Evolutionary conservation across 2,888 invertebrate genomes (phyloP).

Genomic region (Trisateles emortualis): DNA sequence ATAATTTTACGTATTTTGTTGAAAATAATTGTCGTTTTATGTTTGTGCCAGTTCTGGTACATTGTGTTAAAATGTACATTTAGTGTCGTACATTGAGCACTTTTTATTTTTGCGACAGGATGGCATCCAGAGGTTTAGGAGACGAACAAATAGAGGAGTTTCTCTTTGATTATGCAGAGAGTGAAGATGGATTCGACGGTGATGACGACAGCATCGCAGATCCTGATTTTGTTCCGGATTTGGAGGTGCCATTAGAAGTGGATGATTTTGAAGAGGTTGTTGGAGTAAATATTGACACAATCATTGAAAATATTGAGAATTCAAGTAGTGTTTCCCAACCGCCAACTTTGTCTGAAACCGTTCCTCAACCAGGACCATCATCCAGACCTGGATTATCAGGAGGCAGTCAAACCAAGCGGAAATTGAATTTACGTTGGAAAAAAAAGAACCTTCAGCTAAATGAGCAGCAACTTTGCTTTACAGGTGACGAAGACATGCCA

Average conservation of each 20-base stretch:
- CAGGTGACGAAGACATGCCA: constrained; percentile 8
- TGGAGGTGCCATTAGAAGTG: constrained; percentile 2
- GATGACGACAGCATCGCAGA: constrained; percentile 7
- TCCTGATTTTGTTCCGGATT: constrained; percentile 14
- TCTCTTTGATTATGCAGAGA: constrained; percentile 1
- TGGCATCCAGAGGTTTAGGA: constrained; percentile 10
- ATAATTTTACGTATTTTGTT: constrained; percentile 1
- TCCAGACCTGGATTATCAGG: neutral
- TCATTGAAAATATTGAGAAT: constrained; percentile 19
- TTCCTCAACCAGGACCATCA: neutral
- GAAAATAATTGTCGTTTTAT: constrained; percentile 7
- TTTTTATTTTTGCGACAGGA: constrained; percentile 11
- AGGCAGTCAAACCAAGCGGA: neutral
- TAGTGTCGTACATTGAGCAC: constrained; percentile 7
- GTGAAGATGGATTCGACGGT: constrained; percentile 3
- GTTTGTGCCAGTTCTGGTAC: constrained; percentile 10
- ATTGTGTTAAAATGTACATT: neutral
- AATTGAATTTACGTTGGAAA: neutral
- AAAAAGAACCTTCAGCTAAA: constrained; percentile 8
- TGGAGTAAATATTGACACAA: constrained; percentile 12
- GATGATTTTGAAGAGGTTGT: constrained; percentile 12
- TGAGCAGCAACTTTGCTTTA: constrained; percentile 12
- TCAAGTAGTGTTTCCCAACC: constrained; percentile 1
- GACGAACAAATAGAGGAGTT: constrained; percentile 2
- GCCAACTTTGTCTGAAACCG: neutral